These are phyloP conservation scores for Ranitomeya imitator DNA, from an alignment of 2,113 vertebrate genomes.

Conservation along the genomic window DNA sequence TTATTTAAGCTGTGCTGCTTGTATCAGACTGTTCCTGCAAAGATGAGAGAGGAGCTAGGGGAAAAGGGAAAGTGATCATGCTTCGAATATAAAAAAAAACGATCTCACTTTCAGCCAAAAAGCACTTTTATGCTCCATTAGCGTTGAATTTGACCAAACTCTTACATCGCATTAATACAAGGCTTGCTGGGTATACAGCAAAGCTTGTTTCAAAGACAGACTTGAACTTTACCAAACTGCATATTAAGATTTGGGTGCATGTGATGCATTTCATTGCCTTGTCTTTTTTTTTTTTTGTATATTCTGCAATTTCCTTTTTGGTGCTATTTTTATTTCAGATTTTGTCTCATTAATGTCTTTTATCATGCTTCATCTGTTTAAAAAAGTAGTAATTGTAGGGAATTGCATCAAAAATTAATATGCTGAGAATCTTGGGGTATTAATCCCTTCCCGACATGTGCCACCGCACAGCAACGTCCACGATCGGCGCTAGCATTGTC, in stretches of 20 bases:
- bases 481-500: too few species aligned
- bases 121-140: constrained; percentile 87
- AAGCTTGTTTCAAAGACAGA: constrained; percentile 72
- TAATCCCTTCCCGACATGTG: too few species aligned
- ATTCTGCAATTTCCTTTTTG: background rate
- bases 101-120: constrained; percentile 84
- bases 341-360: constrained; percentile 43
- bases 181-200: constrained; percentile 80
- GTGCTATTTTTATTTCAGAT: background rate
- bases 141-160: constrained; percentile 82
- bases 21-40: constrained; percentile 83
- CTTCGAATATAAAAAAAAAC: constrained; percentile 80
- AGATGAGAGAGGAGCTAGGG: constrained; percentile 23
- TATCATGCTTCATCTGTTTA: too few species aligned
- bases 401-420: background rate
- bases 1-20: constrained; percentile 85
- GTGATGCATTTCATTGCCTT: constrained; percentile 60
- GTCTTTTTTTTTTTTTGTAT: constrained; percentile 40
- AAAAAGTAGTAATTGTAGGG: too few species aligned
- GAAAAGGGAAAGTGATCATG: constrained; percentile 80
- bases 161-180: constrained; percentile 80
- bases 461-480: too few species aligned
- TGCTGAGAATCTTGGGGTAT: background rate
- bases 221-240: constrained; percentile 82
- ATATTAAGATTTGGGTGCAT: constrained; percentile 75